Percentiles rank a stretch among this genome's conserved stretches.
phyloP scores from a whole-genome alignment of 2,888 invertebrate species.

The Cantharis lateralis region DNA sequence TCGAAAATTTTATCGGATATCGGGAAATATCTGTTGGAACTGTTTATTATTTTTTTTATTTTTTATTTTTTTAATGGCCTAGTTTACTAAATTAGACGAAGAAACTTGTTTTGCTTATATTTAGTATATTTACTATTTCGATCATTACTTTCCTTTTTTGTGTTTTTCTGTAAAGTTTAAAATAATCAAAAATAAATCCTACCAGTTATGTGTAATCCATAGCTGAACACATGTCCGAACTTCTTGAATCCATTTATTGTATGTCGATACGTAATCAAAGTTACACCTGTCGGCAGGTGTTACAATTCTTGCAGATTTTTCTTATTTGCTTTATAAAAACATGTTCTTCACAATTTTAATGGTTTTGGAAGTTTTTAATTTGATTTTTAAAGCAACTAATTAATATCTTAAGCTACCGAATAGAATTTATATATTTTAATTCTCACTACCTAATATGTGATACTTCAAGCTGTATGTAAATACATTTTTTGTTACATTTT shows the following conservation, averaged over 20 bases:
- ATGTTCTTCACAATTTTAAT: not conserved
- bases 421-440: not conserved
- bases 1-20: not conserved
- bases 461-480: not conserved
- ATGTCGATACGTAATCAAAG: conserved; percentile 17
- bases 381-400: not conserved
- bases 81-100: not conserved
- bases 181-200: not conserved
- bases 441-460: not conserved
- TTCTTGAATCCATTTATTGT: conserved; percentile 11
- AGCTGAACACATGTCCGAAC: conserved; percentile 13
- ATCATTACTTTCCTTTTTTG: not conserved
- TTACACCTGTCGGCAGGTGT: conserved; percentile 29
- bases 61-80: not conserved
- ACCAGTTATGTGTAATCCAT: conserved; percentile 3
- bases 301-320: conserved; percentile 10
- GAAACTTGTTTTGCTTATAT: not conserved
- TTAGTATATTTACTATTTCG: not conserved
- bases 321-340: conserved; percentile 12
- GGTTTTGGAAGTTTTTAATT: not conserved
- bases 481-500: not conserved
- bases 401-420: not conserved
- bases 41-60: not conserved
- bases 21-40: not conserved
- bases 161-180: not conserved